phyloP scores from a whole-genome alignment of 2,888 invertebrate species.

The Calephelis perditalis region DNA sequence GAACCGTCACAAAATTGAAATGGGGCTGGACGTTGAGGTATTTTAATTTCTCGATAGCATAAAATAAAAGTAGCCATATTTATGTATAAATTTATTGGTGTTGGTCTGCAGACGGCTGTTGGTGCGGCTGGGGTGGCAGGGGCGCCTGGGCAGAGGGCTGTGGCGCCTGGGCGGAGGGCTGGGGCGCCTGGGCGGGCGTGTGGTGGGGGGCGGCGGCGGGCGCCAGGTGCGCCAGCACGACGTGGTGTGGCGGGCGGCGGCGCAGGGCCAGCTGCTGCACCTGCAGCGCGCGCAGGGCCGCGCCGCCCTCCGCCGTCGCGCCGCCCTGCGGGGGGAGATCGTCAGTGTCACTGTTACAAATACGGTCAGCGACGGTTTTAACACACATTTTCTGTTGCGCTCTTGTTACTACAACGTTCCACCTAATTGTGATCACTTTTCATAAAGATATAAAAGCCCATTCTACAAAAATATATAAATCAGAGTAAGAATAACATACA shows the following conservation, averaged over 20 bases:
- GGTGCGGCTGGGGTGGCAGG: not conserved
- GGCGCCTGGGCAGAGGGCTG: constrained; percentile 34
- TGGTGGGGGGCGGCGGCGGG: constrained; percentile 36
- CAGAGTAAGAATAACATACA: no score
- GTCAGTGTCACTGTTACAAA: no score
- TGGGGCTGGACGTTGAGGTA: no score
- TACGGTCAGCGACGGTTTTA: no score
- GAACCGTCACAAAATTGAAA: no score
- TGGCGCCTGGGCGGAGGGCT: constrained; percentile 23
- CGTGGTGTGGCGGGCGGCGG: constrained; percentile 42
- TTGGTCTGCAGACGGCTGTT: constrained; percentile 37
- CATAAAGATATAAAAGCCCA: no score
- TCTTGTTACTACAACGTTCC: no score
- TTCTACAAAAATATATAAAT: no score
- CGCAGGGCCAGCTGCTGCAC: constrained; percentile 73
- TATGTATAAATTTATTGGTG: constrained; percentile 6
- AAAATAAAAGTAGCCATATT: no score
- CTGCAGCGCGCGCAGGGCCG: constrained; percentile 68
- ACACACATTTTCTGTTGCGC: no score
- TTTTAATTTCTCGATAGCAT: no score
- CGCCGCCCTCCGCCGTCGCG: constrained; percentile 51
- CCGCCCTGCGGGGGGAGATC: constrained; percentile 28
- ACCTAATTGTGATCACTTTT: no score
- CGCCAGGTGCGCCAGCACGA: constrained; percentile 52
- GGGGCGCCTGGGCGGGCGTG: constrained; percentile 34